Evolutionary conservation across 2,113 vertebrate species (phyloP).

Genomic region (Miniopterus natalensis): DNA sequence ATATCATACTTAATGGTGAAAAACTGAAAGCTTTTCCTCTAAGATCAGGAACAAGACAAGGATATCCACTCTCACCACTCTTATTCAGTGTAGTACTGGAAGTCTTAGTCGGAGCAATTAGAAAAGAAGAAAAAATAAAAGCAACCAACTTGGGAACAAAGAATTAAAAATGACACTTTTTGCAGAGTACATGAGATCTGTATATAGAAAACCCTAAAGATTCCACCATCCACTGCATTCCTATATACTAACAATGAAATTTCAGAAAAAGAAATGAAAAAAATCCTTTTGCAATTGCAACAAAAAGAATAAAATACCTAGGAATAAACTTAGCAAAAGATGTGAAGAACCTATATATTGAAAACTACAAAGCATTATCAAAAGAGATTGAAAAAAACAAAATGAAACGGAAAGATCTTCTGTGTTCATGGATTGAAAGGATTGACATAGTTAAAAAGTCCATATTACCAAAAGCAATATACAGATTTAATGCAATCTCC

Average conservation of each 20-base stretch:
- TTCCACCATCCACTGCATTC: neutral
- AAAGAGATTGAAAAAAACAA: too few species aligned
- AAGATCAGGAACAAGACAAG: neutral
- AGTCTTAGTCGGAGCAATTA: neutral
- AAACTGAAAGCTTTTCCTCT: too few species aligned
- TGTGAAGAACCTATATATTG: too few species aligned
- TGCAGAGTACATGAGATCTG: neutral
- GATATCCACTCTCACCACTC: neutral
- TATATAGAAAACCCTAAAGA: neutral
- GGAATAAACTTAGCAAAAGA: too few species aligned
- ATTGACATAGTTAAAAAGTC: neutral
- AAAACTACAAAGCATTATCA: too few species aligned
- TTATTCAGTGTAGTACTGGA: neutral
- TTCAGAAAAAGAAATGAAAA: too few species aligned
- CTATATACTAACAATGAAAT: too few species aligned
- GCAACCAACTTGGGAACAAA: neutral
- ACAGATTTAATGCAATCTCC: neutral
- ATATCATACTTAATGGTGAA: too few species aligned
- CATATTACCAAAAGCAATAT: neutral
- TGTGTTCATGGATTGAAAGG: neutral
- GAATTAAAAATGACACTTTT: neutral
- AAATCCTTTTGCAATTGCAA: too few species aligned
- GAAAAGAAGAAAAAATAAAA: neutral
- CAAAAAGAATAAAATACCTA: too few species aligned
- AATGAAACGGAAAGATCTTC: neutral